Base-by-base conservation (phyloP, 1,140 invertebrate species). In the Hycleus phaleratus region DNA sequence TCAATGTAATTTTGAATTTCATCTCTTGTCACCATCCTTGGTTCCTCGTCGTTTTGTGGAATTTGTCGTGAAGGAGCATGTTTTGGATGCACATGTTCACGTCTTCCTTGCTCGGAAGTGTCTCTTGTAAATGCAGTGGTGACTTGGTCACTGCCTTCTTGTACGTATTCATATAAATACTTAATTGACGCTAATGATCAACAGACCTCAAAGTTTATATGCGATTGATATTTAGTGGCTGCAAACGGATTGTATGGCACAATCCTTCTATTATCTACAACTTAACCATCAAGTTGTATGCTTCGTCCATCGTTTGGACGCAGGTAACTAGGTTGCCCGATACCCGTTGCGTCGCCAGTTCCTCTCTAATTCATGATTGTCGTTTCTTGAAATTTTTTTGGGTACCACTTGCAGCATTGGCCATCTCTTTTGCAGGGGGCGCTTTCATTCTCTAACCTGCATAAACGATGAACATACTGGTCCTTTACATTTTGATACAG, bases 401-500 rank as follows among this genome's bases (percentile, higher is more conserved):
- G 25, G 1, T 38, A 25, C 26, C 6, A 18, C 43, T 42, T 26
- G 40, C 12, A 7, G 12, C 58, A 63, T 24, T 49, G 46, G 12
- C 51, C 59, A 12, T 58, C 50, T 11, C n/a, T 32, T 44, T 57
- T 59, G 40, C 58, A 62, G 4, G 53, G 42, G 3, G 50, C 18
- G n/a, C 38, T 39, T 3, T 39, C 25, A 49, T 61, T 50, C 10
- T 26, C 6, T 81, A 78, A 1, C 18, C 18, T 1, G 1, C 18
- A 18, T 18, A 18, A 18, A 18, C 1, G 18, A 18, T 18, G 18
- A 49, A 79, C 75, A 77, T 78, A 78, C 49, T 73, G 69, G 32
- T 44, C 71, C 3, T 32, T 72, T 8, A 77, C 62, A 55, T 73
- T 66, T 24, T 73, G 71, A 71, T 68, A 71, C 26, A 80, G 58